These are phyloP conservation scores for Cremastinae sp. DNA, from an alignment of 2,888 invertebrate species.

Conservation along the genomic window DNA sequence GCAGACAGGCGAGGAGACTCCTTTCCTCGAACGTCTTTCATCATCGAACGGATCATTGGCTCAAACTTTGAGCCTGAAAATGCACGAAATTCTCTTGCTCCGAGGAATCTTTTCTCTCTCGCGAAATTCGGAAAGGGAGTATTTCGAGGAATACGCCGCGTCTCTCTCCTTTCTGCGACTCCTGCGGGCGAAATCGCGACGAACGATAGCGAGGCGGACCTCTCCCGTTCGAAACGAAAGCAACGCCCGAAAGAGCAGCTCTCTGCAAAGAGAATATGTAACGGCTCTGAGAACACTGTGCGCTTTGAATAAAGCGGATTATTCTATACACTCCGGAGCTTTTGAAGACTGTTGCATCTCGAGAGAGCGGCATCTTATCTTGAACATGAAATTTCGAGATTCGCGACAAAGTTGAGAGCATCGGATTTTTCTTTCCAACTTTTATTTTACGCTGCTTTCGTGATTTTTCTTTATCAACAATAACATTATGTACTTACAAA, in stretches of 20 bases:
- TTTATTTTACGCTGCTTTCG: too few species aligned
- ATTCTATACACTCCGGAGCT: too few species aligned
- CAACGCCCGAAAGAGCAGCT: background rate
- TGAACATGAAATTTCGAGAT: background rate
- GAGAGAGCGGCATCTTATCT: too few species aligned
- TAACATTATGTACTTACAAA: constrained; percentile 87
- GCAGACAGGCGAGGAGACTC: constrained; percentile 17
- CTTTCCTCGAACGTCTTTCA: constrained; percentile 21
- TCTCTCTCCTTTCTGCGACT: too few species aligned
- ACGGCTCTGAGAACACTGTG: background rate
- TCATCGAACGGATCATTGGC: constrained; percentile 18
- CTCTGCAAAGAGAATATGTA: background rate
- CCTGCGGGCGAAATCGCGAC: too few species aligned
- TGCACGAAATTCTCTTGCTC: background rate
- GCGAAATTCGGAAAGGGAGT: background rate
- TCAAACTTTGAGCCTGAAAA: background rate
- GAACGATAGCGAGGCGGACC: too few species aligned
- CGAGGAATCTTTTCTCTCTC: background rate
- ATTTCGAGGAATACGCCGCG: background rate
- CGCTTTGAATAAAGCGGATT: too few species aligned
- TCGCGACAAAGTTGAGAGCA: too few species aligned
- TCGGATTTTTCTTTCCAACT: too few species aligned
- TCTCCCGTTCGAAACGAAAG: background rate
- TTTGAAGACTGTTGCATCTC: background rate
- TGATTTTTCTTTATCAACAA: background rate